phyloP scores from a whole-genome alignment of 1,140 invertebrate species.

The Apis dorsata region DNA sequence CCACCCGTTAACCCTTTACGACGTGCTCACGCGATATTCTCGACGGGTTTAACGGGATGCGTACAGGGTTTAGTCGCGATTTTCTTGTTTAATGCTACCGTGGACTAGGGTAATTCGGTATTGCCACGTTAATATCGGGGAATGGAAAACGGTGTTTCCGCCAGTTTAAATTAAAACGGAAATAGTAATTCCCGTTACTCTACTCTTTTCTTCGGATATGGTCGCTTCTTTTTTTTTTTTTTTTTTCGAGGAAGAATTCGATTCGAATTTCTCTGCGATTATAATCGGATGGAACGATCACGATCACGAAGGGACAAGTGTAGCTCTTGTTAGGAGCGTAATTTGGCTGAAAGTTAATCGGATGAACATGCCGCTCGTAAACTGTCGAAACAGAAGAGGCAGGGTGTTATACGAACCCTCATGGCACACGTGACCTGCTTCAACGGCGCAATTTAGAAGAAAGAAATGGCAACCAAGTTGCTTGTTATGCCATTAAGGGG shows the following conservation, averaged over 20 bases:
- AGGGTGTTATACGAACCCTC: constrained; percentile 63
- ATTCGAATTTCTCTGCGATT: too few species aligned
- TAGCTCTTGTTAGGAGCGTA: constrained; percentile 27
- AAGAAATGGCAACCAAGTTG: constrained; percentile 62
- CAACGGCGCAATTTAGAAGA: constrained; percentile 73
- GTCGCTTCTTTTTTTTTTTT: too few species aligned
- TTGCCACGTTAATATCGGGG: neutral
- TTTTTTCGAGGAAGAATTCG: too few species aligned
- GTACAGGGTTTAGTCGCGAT: neutral
- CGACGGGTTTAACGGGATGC: neutral
- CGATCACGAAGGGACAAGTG: neutral
- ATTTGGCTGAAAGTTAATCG: constrained; percentile 58
- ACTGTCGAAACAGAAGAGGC: constrained; percentile 62
- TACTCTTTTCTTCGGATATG: too few species aligned
- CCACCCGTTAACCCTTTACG: constrained; percentile 6
- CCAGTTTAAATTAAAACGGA: too few species aligned
- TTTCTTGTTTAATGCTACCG: neutral
- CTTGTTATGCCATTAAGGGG: neutral
- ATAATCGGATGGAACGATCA: neutral
- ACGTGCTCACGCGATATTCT: neutral
- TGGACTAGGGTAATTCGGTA: neutral
- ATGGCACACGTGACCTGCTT: constrained; percentile 59
- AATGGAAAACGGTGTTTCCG: neutral
- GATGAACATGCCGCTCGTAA: constrained; percentile 70
- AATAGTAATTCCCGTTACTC: too few species aligned